Conservation (phyloP, 2,888 invertebrate genomes). For the Thymelicus lineola region DNA sequence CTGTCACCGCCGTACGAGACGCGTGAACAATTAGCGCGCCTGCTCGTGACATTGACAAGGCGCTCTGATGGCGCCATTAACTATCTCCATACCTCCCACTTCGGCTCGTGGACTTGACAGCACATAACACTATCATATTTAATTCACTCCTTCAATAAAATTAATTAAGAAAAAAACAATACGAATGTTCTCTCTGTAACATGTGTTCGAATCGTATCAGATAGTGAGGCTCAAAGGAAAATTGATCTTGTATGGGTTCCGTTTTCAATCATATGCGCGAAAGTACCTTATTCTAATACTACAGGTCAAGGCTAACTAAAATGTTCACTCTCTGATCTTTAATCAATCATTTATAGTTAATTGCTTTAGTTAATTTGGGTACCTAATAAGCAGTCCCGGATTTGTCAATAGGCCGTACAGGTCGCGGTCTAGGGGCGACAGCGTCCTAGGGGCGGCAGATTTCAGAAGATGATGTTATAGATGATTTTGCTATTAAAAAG, state of each 20-base stretch:
- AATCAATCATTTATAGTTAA: too few species aligned
- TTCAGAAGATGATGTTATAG: too few species aligned
- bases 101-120: constrained; percentile 31
- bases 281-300: neutral
- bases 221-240: neutral
- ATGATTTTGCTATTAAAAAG: too few species aligned
- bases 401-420: too few species aligned
- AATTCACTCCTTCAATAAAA: neutral
- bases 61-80: constrained; percentile 35
- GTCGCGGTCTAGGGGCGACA: too few species aligned
- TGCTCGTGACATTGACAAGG: constrained; percentile 54
- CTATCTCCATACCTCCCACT: constrained; percentile 8
- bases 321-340: too few species aligned
- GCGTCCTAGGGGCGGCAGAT: too few species aligned
- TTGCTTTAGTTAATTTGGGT: too few species aligned
- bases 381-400: too few species aligned
- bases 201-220: neutral
- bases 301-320: neutral
- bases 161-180: neutral
- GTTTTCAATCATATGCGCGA: neutral
- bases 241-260: constrained; percentile 1
- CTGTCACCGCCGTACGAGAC: constrained; percentile 48
- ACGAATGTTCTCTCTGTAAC: neutral
- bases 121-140: neutral
- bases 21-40: constrained; percentile 41